These are phyloP conservation scores for Drosophila nr. fundita DNA, from an alignment of 2,888 invertebrate genomes.

Conservation along the genomic window DNA sequence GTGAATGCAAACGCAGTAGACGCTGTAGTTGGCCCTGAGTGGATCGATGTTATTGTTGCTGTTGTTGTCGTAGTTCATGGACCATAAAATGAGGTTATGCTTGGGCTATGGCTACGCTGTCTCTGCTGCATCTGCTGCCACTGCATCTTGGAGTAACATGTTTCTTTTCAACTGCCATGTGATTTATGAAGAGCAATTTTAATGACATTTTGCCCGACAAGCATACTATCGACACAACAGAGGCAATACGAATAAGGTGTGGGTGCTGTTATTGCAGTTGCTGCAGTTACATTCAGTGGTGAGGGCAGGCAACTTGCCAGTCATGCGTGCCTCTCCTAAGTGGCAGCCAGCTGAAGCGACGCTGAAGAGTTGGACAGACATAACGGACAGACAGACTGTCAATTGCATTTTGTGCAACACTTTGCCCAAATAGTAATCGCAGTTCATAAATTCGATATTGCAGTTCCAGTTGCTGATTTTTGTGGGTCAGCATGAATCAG, in stretches of 20 bases:
- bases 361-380: constrained; percentile 57
- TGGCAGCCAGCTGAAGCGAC: constrained; percentile 34
- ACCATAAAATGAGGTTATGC: constrained; percentile 83
- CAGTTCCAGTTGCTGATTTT: constrained; percentile 33
- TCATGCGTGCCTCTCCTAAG: constrained; percentile 61
- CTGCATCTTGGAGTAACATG: constrained; percentile 58
- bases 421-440: constrained; percentile 62
- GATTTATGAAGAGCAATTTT: constrained; percentile 84
- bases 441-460: constrained; percentile 57
- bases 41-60: constrained; percentile 18
- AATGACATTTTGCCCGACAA: constrained; percentile 82
- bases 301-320: constrained; percentile 47
- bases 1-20: constrained; percentile 48
- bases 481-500: constrained; percentile 71
- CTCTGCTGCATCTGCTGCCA: constrained; percentile 23
- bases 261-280: constrained; percentile 37
- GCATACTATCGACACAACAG: constrained; percentile 69
- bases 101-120: constrained; percentile 56
- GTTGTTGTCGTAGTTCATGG: constrained; percentile 70
- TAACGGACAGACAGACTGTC: constrained; percentile 11
- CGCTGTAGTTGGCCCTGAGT: constrained; percentile 32
- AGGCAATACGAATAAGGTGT: constrained; percentile 20
- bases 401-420: constrained; percentile 47
- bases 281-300: constrained; percentile 18
- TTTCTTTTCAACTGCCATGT: constrained; percentile 67